Evolutionary conservation across 2,113 vertebrate species (phyloP).

Genomic region (Panurus biarmicus): DNA sequence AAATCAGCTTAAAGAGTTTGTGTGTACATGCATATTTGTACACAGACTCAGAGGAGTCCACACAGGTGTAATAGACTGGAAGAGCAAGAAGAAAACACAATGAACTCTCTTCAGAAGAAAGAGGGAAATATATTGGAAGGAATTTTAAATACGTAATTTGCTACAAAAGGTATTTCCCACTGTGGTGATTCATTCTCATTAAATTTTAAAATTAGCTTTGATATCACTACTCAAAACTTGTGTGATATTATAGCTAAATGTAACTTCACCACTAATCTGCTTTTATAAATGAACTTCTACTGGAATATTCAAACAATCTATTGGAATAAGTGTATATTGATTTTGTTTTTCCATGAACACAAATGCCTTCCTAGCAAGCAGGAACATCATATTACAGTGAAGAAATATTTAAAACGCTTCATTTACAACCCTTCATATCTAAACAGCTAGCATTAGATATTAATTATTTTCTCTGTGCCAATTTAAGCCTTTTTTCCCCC

Average conservation of each 20-base stretch:
- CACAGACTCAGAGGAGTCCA: neutral
- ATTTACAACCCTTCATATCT: neutral
- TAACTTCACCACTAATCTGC: neutral
- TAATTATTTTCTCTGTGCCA: slow-evolving; percentile 37
- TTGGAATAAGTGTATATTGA: neutral
- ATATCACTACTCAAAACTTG: slow-evolving; percentile 6
- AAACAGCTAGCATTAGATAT: slow-evolving; percentile 4
- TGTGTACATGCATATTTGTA: neutral
- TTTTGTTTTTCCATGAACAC: neutral
- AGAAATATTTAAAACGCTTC: neutral
- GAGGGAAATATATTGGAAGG: neutral
- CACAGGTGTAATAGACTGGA: neutral
- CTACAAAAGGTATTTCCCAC: neutral
- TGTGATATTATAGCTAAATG: slow-evolving; percentile 42
- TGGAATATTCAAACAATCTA: neutral
- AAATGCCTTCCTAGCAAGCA: neutral
- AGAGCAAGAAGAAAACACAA: neutral
- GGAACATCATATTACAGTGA: neutral
- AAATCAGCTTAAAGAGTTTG: neutral
- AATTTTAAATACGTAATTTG: neutral
- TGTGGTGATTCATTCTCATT: slow-evolving; percentile 17
- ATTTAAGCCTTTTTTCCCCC: neutral
- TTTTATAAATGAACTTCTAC: neutral
- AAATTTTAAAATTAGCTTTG: slow-evolving; percentile 50
- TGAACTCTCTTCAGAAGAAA: neutral